phyloP scores from a whole-genome alignment of 2,888 invertebrate genomes.

The Zygogramma bicolorata region DNA sequence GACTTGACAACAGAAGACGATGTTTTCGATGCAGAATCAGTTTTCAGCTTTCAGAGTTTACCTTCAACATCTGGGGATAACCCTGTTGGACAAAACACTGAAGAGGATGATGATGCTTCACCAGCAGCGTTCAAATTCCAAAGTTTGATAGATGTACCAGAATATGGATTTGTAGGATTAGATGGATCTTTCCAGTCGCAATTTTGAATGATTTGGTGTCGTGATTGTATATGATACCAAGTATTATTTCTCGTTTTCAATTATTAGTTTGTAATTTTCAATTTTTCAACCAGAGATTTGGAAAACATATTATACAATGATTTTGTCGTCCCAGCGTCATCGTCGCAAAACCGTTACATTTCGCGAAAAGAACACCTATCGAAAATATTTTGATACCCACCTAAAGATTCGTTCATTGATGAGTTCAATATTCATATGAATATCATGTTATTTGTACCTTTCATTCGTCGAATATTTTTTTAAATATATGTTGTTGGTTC shows the following conservation, averaged over 20 bases:
- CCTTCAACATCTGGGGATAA: not conserved
- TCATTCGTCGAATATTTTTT: not conserved
- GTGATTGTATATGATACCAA: not conserved
- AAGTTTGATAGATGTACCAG: conserved; percentile 41
- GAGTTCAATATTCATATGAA: not conserved
- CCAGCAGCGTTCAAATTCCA: conserved; percentile 8
- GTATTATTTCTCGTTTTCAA: not conserved
- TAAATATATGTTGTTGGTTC: not conserved
- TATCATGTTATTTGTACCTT: not conserved
- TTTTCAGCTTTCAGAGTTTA: not conserved
- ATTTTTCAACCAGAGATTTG: not conserved
- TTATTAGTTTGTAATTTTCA: not conserved
- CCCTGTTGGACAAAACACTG: not conserved
- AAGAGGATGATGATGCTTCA: not conserved
- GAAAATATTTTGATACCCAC: too few species aligned
- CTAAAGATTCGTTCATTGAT: too few species aligned
- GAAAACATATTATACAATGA: not conserved
- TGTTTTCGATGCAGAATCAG: not conserved
- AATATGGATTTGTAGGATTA: conserved; percentile 30
- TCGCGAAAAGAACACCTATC: too few species aligned
- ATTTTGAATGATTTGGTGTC: conserved; percentile 17
- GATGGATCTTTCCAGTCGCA: conserved; percentile 34
- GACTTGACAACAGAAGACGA: not conserved
- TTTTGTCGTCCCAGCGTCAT: too few species aligned
- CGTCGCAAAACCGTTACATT: too few species aligned